Percentiles rank a stretch among this genome's conserved stretches.
Evolutionary conservation across 2,888 invertebrate species (phyloP).

Genomic region (Eupithecia inturbata): DNA sequence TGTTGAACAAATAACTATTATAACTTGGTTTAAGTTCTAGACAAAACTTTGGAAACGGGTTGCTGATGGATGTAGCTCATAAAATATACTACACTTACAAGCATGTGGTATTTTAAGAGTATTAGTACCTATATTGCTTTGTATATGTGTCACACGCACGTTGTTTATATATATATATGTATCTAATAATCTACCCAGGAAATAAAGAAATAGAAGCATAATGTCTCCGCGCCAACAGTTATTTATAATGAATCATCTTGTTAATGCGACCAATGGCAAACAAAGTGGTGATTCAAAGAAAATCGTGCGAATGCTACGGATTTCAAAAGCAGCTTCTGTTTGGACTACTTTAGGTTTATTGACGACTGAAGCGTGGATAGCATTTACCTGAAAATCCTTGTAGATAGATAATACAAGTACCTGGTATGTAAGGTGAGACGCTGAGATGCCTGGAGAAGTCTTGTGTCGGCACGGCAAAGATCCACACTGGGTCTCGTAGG

Average conservation of each 20-base stretch:
- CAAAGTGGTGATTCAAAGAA: constrained; percentile 33
- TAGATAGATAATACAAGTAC: neutral
- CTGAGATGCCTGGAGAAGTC: neutral
- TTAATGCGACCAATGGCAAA: constrained; percentile 22
- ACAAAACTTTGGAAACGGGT: neutral
- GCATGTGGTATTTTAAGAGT: neutral
- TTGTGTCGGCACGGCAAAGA: neutral
- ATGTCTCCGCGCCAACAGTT: constrained; percentile 17
- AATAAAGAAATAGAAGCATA: constrained; percentile 18
- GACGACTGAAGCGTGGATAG: constrained; percentile 13
- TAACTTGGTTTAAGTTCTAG: neutral
- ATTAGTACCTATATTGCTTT: too few species aligned
- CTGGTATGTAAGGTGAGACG: neutral
- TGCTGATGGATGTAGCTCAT: neutral
- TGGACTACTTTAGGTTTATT: constrained; percentile 53
- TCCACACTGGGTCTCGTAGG: too few species aligned
- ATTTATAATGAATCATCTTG: constrained; percentile 30
- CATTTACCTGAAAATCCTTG: neutral
- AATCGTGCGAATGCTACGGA: constrained; percentile 32
- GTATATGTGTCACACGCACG: neutral
- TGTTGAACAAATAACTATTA: too few species aligned
- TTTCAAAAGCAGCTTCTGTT: constrained; percentile 51
- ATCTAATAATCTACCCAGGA: neutral
- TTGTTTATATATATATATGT: neutral
- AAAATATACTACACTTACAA: neutral